phyloP scores from a whole-genome alignment of 2,888 invertebrate species.

The Andrena minutula region DNA sequence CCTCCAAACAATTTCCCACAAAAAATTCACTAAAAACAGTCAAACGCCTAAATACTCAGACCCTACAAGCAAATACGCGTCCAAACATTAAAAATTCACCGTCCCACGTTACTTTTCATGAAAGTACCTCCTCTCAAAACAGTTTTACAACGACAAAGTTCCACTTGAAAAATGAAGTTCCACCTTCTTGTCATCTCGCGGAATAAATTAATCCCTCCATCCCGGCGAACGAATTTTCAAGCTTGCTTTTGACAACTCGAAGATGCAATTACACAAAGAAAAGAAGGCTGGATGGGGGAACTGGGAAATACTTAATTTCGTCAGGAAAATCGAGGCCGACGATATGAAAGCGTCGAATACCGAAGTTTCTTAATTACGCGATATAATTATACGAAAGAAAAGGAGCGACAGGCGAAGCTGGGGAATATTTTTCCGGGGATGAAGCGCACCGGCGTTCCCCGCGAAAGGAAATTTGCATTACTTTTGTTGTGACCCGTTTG shows the following conservation, averaged over 20 bases:
- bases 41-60: too few relatives aligned
- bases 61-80: too few relatives aligned
- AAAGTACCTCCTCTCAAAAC: too few relatives aligned
- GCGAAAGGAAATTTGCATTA: background rate
- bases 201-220: too few relatives aligned
- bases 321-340: background rate
- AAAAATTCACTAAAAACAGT: too few relatives aligned
- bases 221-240: background rate
- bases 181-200: too few relatives aligned
- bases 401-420: background rate
- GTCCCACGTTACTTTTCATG: too few relatives aligned
- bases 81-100: too few relatives aligned
- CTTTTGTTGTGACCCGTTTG: background rate
- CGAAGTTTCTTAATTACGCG: slow-evolving; percentile 27
- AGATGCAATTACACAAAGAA: slow-evolving; percentile 14
- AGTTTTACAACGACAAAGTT: too few relatives aligned
- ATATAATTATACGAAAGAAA: slow-evolving; percentile 21
- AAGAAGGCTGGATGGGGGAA: background rate
- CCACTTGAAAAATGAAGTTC: too few relatives aligned
- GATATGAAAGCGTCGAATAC: background rate
- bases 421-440: background rate
- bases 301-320: background rate
- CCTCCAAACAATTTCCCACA: too few relatives aligned
- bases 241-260: background rate
- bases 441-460: background rate